These are phyloP conservation scores for Brachyrhaphis roseni DNA, from an alignment of 2,797 vertebrate species.

Conservation along the genomic window DNA sequence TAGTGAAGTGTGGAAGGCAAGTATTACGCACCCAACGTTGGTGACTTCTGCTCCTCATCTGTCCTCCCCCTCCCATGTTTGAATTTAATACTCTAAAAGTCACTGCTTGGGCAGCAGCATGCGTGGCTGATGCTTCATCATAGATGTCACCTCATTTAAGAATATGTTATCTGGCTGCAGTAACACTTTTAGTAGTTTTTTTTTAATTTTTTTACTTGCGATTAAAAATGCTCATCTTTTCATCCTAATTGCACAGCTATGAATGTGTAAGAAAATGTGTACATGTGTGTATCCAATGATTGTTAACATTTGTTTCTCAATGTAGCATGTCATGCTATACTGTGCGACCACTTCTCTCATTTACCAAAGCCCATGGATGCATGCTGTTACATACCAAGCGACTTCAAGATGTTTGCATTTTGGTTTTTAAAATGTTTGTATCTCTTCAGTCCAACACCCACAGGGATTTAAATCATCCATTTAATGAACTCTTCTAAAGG, in stretches of 20 bases:
- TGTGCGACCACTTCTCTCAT: slow-evolving; percentile 32
- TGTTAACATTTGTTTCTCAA: slow-evolving; percentile 40
- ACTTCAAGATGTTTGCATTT: slow-evolving; percentile 40
- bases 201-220: slow-evolving; percentile 9
- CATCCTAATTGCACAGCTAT: slow-evolving; percentile 36
- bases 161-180: slow-evolving; percentile 51
- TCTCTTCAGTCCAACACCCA: slow-evolving; percentile 14
- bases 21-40: slow-evolving; percentile 69
- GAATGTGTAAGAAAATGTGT: slow-evolving; percentile 20
- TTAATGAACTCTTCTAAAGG: not conserved
- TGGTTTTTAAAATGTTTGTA: slow-evolving; percentile 32
- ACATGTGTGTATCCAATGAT: slow-evolving; percentile 10
- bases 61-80: slow-evolving; percentile 45
- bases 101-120: slow-evolving; percentile 68
- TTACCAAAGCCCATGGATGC: slow-evolving; percentile 45
- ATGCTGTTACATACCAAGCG: slow-evolving; percentile 49
- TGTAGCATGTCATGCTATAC: slow-evolving; percentile 67
- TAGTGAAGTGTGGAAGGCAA: slow-evolving; percentile 94
- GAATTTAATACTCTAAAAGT: slow-evolving; percentile 37
- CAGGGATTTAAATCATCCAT: not conserved
- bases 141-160: slow-evolving; percentile 42
- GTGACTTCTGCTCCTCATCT: slow-evolving; percentile 34
- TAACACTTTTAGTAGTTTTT: slow-evolving; percentile 42
- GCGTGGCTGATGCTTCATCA: slow-evolving; percentile 68
- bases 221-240: slow-evolving; percentile 27